Evolutionary conservation across 2,797 vertebrate species (phyloP).

Genomic region (Sebastes matsubarae): DNA sequence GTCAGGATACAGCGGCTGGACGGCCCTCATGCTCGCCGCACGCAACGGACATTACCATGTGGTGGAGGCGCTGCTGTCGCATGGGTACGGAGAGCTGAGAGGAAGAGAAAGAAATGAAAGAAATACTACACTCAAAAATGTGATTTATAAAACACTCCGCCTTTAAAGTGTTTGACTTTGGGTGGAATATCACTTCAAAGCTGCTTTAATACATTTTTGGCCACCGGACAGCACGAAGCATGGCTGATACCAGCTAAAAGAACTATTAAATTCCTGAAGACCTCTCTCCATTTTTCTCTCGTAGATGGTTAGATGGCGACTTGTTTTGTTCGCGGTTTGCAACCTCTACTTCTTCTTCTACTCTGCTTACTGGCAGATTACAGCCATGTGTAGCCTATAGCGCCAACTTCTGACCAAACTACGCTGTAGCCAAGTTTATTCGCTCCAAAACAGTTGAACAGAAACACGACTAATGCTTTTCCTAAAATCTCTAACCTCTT

Average conservation of each 20-base stretch:
- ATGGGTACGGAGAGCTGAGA: constrained; percentile 80
- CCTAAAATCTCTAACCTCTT: background rate
- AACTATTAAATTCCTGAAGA: too few relatives aligned
- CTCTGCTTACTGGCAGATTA: too few relatives aligned
- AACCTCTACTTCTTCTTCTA: too few relatives aligned
- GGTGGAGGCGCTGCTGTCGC: constrained; percentile 83
- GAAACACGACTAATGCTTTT: background rate
- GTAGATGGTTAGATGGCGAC: too few relatives aligned
- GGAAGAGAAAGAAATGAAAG: background rate
- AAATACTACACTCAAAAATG: background rate
- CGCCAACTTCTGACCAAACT: too few relatives aligned
- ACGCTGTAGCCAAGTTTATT: too few relatives aligned
- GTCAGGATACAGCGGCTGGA: constrained; percentile 88
- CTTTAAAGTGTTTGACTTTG: background rate
- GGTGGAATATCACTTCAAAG: background rate
- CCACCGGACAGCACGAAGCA: too few relatives aligned
- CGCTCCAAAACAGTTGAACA: background rate
- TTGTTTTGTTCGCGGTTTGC: too few relatives aligned
- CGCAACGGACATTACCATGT: constrained; percentile 87
- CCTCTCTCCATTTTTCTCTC: too few relatives aligned
- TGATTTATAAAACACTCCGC: background rate
- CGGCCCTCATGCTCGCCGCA: constrained; percentile 90
- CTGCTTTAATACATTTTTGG: background rate
- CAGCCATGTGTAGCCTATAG: too few relatives aligned
- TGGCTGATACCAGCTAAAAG: too few relatives aligned